Conservation (phyloP, 2,888 invertebrate genomes). For the Apodemia mormo region DNA sequence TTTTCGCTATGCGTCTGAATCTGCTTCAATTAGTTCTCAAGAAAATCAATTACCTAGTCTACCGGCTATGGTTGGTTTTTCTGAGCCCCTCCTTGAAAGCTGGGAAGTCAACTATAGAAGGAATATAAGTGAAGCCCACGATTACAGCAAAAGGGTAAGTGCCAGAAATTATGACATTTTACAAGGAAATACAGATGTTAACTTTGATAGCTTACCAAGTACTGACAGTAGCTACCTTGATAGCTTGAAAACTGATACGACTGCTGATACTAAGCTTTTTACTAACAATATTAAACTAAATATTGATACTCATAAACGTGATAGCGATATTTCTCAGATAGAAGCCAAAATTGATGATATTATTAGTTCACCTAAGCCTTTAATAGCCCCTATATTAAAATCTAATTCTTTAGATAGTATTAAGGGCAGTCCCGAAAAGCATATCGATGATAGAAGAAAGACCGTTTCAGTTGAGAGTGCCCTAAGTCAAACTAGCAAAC, state of each 20-base stretch:
- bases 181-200: slow-evolving; percentile 59
- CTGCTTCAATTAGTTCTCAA: slow-evolving; percentile 71
- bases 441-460: slow-evolving; percentile 69
- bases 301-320: slow-evolving; percentile 56
- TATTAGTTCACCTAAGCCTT: slow-evolving; percentile 77
- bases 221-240: slow-evolving; percentile 76
- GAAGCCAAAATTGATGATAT: slow-evolving; percentile 81
- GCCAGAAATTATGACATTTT: slow-evolving; percentile 67
- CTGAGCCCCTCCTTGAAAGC: slow-evolving; percentile 74
- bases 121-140: slow-evolving; percentile 67
- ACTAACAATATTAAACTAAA: slow-evolving; percentile 67
- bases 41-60: slow-evolving; percentile 78
- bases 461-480: slow-evolving; percentile 77
- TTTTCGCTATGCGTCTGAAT: slow-evolving; percentile 83
- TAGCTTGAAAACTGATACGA: slow-evolving; percentile 68
- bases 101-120: slow-evolving; percentile 78
- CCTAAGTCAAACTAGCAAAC: slow-evolving; percentile 51
- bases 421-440: slow-evolving; percentile 78
- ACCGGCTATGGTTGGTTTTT: slow-evolving; percentile 76
- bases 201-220: slow-evolving; percentile 72
- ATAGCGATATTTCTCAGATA: slow-evolving; percentile 77
- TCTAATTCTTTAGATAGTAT: slow-evolving; percentile 82
- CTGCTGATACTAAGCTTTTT: slow-evolving; percentile 65
- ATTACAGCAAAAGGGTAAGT: slow-evolving; percentile 65
- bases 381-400: slow-evolving; percentile 74